phyloP scores from a whole-genome alignment of 2,797 vertebrate species.

The Crenuchus spilurus region DNA sequence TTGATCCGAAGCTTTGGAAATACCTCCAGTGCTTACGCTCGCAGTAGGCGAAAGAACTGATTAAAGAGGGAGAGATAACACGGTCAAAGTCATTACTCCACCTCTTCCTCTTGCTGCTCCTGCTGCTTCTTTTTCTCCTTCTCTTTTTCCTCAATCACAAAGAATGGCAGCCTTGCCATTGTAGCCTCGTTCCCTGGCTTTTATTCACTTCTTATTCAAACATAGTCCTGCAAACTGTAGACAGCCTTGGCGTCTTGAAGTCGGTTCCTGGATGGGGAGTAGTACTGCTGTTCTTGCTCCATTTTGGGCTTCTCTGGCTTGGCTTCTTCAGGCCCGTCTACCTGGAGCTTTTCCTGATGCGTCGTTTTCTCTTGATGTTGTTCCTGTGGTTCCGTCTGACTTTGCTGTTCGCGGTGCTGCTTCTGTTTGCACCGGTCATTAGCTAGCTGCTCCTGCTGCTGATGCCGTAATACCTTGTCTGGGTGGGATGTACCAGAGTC shows the following conservation, averaged over 20 bases:
- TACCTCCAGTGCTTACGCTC: constrained; percentile 37
- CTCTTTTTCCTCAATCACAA: no score
- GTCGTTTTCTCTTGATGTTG: constrained; percentile 40
- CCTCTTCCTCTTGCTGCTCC: constrained; percentile 29
- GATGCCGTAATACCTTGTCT: constrained; percentile 33
- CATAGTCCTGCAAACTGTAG: constrained; percentile 79
- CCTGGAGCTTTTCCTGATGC: constrained; percentile 50
- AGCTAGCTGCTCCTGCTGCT: constrained; percentile 31
- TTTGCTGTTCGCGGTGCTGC: constrained; percentile 51
- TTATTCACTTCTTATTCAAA: constrained; percentile 54
- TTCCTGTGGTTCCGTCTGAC: constrained; percentile 58
- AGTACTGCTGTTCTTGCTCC: constrained; percentile 41
- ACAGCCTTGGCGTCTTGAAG: constrained; percentile 70
- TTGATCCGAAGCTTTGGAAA: constrained; percentile 59
- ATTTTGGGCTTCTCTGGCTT: constrained; percentile 38
- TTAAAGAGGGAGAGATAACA: constrained; percentile 52
- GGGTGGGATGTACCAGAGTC: constrained; percentile 62
- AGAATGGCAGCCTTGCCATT: constrained; percentile 31
- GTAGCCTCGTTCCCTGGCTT: constrained; percentile 11
- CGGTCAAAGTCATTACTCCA: constrained; percentile 57
- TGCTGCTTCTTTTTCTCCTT: constrained; percentile 39
- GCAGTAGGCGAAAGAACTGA: constrained; percentile 47
- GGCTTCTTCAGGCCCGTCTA: constrained; percentile 36
- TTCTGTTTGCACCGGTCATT: constrained; percentile 16
- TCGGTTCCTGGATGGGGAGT: constrained; percentile 62